Conservation (phyloP, 2,797 vertebrate species). For the Macropus fuliginosus region DNA sequence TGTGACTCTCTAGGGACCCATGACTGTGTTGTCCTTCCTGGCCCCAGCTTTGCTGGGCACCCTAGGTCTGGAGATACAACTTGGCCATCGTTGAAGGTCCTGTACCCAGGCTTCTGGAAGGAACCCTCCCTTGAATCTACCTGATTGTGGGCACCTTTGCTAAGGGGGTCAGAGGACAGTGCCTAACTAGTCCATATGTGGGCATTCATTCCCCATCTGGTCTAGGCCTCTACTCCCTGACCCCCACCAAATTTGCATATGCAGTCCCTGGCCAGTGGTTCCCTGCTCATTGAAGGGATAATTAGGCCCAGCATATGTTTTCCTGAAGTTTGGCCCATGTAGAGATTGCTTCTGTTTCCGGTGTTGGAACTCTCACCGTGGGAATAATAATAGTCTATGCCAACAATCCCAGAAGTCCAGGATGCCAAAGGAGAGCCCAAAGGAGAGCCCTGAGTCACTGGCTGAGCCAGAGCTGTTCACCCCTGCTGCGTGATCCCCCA, state of each 20-base stretch:
- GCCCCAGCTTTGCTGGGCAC: neutral
- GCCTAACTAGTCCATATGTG: neutral
- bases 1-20: neutral
- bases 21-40: neutral
- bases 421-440: neutral
- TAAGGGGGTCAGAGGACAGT: neutral
- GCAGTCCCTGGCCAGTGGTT: neutral
- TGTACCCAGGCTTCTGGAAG: neutral
- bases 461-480: neutral
- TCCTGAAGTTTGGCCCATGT: neutral
- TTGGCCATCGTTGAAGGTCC: neutral
- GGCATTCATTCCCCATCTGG: neutral
- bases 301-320: neutral
- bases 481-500: neutral
- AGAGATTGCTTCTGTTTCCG: neutral
- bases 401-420: conserved; percentile 64
- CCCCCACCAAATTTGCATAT: neutral
- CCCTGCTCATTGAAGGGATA: neutral
- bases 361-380: neutral
- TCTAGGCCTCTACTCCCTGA: neutral
- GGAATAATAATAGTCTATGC: conserved; percentile 20
- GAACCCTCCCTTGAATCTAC: neutral
- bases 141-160: neutral
- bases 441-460: conserved; percentile 48
- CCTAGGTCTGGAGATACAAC: neutral